Evolutionary conservation across 2,113 vertebrate species (phyloP).

Genomic region (Limnothrissa miodon): DNA sequence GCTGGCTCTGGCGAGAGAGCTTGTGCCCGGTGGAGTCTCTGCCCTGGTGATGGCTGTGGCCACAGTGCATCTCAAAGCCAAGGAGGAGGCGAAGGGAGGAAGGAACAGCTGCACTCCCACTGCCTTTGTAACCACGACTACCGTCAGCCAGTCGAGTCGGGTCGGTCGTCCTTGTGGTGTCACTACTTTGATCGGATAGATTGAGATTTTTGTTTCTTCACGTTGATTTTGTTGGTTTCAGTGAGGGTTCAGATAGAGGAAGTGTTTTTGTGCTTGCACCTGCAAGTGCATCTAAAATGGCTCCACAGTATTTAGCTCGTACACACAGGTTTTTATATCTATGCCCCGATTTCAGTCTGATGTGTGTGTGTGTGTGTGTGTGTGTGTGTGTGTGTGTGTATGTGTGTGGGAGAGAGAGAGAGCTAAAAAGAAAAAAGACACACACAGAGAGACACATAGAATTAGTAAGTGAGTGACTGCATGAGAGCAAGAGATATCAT

Average conservation of each 20-base stretch:
- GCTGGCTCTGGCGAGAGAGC: not conserved
- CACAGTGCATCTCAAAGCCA: not conserved
- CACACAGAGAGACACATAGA: not conserved
- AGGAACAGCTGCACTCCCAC: not conserved
- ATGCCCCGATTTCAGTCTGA: not conserved
- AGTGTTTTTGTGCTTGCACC: not conserved
- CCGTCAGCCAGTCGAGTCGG: too few species aligned
- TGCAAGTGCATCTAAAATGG: not conserved
- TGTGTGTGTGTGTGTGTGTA: conserved; percentile 4
- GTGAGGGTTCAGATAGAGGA: conserved; percentile 35
- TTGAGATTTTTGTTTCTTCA: not conserved
- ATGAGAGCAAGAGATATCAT: conserved; percentile 51
- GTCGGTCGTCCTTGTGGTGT: not conserved
- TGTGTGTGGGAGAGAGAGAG: not conserved
- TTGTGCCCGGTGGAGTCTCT: not conserved
- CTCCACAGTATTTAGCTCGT: not conserved
- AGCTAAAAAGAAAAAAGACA: not conserved
- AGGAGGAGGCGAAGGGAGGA: not conserved
- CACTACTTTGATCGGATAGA: conserved; percentile 10
- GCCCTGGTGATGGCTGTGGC: not conserved
- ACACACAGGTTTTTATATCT: not conserved
- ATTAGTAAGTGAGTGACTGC: conserved; percentile 42
- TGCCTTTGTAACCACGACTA: conserved; percentile 24
- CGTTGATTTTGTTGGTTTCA: not conserved
- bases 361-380: conserved; percentile 34